Conservation (phyloP, 2,113 vertebrate species). For the Pavo muticus region DNA sequence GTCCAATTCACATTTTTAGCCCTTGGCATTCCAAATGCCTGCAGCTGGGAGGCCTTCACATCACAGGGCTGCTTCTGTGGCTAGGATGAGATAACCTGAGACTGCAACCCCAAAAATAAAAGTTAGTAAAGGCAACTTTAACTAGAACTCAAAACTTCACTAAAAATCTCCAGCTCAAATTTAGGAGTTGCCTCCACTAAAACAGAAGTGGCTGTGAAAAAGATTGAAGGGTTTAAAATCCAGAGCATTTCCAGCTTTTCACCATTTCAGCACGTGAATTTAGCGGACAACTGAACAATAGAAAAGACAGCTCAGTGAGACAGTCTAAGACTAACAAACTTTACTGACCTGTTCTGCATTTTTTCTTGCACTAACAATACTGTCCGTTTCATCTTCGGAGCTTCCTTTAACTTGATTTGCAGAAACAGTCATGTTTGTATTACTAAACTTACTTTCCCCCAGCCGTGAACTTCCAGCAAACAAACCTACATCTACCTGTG, state of each 20-base stretch:
- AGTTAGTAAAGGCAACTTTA: background rate
- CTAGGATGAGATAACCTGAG: background rate
- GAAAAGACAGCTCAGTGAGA: background rate
- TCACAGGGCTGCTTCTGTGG: background rate
- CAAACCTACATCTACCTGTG: background rate
- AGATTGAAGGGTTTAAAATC: background rate
- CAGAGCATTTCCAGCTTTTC: fast-evolving
- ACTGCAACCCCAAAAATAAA: background rate
- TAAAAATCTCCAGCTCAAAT: background rate
- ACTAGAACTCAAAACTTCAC: background rate
- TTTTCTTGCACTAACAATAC: background rate
- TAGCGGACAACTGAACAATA: background rate
- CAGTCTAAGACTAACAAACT: background rate
- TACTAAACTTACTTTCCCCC: background rate
- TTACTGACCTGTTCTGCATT: background rate
- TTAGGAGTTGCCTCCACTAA: background rate
- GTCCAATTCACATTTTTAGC: background rate
- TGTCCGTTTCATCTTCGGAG: fast-evolving
- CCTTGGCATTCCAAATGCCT: background rate
- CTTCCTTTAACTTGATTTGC: background rate
- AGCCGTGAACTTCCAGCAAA: background rate
- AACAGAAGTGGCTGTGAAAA: background rate
- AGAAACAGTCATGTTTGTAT: background rate
- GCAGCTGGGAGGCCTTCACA: background rate
- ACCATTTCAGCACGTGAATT: background rate